Percentiles rank a stretch among this genome's conserved stretches.
phyloP scores from a whole-genome alignment of 1,140 invertebrate genomes.

The Archegozetes longisetosus region DNA sequence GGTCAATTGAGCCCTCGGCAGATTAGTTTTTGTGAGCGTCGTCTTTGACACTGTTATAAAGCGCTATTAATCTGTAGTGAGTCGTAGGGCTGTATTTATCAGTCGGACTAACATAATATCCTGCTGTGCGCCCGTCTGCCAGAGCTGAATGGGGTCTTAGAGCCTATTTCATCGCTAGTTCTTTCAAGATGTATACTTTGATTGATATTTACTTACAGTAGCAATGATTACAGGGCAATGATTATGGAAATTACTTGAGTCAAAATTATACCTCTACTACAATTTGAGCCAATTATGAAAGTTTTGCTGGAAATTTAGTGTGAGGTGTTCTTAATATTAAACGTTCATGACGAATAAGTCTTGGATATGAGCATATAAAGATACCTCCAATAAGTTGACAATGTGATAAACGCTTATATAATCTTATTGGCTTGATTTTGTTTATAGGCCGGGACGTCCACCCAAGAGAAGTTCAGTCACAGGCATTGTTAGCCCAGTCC shows the following conservation, averaged over 20 bases:
- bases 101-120: background rate
- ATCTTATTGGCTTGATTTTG: background rate
- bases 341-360: no score
- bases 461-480: slow-evolving; percentile 17
- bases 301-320: no score
- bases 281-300: background rate
- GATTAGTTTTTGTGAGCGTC: background rate
- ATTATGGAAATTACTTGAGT: background rate
- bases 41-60: background rate
- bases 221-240: background rate
- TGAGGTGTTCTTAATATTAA: no score
- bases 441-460: slow-evolving; percentile 15
- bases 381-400: background rate
- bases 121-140: background rate
- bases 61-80: background rate
- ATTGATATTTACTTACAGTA: background rate
- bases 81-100: background rate
- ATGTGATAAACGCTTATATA: background rate
- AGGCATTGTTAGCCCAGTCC: slow-evolving; percentile 17
- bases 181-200: background rate
- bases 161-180: background rate
- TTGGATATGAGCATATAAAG: background rate
- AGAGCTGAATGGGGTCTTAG: background rate
- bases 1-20: background rate
- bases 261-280: background rate